Base-by-base conservation (phyloP, 30 jellyfish, hydroid and myxozoan species). In the Cassiopea andromeda region DNA sequence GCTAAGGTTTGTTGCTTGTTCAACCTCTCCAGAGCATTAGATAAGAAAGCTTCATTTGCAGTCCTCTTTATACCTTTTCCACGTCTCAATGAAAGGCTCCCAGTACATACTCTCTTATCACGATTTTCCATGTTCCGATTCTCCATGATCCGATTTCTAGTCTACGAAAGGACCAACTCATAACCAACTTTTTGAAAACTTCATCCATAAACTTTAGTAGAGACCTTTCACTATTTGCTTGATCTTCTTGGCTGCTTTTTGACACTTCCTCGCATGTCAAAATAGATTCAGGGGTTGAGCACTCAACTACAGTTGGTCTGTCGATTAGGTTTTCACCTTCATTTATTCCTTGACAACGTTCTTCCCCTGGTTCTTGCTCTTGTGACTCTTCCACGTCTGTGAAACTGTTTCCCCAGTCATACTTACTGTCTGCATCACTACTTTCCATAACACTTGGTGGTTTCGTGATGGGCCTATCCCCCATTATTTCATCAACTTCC, bases 401-500 rank as follows among this genome's bases (percentile, higher is more conserved):
- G 64, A 54, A 54, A 54, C 64, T 54, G 64, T 54, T 54, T 54
- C 64, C 64, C 0, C 64, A 54, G 64, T 54, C 64, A 54, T 0
- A 54, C 7, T 54, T 54, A 10, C 64, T 10, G 64, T 54, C 64
- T 10, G 12, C 64, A 54, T 54, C 64, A 54, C 64, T 10, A 54
- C 64, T 54, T 54, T 83, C 92, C n/a, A 83, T 76, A 16, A 83
- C 60, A 70, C 77, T 1, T 13, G 60, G 82, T 16, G 92, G 84
- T 44, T 48, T 83, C 2, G 77, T 83, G 58, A 83, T 83, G 17
- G 92, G 84, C 92, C 77, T 69, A 70, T 83, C 84, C 2, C 92
- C 92, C 92, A 83, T 13, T 46, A 68, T 44, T 46, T 83, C 61
- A 60, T 83, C 92, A 18, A 83, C 60, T 66, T 16, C 7, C 57